Evolutionary conservation across 1,140 invertebrate genomes (phyloP).

Genomic region (Venustaconcha ellipsiformis): DNA sequence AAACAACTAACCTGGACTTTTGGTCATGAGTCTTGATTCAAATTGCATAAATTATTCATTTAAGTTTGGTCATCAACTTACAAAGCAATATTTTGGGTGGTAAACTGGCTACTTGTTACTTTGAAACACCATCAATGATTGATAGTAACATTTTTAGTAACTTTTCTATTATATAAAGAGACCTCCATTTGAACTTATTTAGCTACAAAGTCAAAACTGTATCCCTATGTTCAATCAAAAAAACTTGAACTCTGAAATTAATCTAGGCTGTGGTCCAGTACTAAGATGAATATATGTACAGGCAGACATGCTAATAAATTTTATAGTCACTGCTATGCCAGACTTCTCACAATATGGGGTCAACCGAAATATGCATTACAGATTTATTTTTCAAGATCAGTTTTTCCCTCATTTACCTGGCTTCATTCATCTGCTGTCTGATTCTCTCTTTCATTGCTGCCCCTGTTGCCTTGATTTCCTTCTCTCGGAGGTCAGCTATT

Average conservation of each 20-base stretch:
- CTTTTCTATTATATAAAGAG: too few relatives aligned
- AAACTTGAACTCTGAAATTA: not conserved
- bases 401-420: constrained; percentile 66
- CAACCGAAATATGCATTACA: not conserved
- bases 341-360: not conserved
- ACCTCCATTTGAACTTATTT: too few relatives aligned
- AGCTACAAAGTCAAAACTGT: too few relatives aligned
- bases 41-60: too few relatives aligned
- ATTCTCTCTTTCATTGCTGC: constrained; percentile 80
- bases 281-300: not conserved
- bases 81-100: too few relatives aligned
- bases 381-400: not conserved
- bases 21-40: too few relatives aligned
- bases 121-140: too few relatives aligned
- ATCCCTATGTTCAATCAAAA: too few relatives aligned
- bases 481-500: constrained; percentile 76
- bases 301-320: not conserved
- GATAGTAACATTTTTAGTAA: too few relatives aligned
- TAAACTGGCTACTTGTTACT: too few relatives aligned
- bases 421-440: constrained; percentile 78
- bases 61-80: too few relatives aligned
- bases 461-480: constrained; percentile 74
- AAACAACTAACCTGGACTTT: too few relatives aligned
- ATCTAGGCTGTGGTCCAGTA: not conserved
- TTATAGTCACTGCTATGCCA: not conserved